A percentile compares a stretch with the other conserved stretches of the same genome.
These are phyloP conservation scores for Malurus alboscapulatus DNA, from an alignment of 2,113 vertebrate species.

Conservation along the genomic window DNA sequence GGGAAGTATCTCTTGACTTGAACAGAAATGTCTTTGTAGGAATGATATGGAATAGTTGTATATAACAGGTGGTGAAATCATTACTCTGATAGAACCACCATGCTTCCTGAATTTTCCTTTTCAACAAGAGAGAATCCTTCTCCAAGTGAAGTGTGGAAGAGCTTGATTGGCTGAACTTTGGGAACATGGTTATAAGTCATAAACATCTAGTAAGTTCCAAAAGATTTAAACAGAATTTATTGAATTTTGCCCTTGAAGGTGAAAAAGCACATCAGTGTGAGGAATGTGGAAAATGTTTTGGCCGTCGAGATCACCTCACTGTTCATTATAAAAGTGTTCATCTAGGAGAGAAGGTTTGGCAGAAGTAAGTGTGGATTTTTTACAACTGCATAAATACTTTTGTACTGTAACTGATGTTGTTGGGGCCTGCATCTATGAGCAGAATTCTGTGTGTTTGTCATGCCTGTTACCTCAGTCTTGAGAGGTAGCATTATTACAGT, in stretches of 20 bases:
- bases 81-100: background rate
- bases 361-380: constrained; percentile 82
- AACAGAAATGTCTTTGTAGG: background rate
- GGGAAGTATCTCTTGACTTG: background rate
- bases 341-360: constrained; percentile 96
- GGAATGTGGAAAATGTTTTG: constrained; percentile 97
- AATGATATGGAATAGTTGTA: background rate
- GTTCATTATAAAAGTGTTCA: constrained; percentile 97
- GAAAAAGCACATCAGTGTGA: constrained; percentile 98
- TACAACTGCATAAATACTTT: background rate
- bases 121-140: background rate
- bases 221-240: background rate
- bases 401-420: background rate
- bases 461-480: background rate
- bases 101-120: background rate
- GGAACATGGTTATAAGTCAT: background rate
- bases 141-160: background rate
- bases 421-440: background rate
- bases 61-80: background rate
- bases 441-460: background rate
- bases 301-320: constrained; percentile 93
- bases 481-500: background rate
- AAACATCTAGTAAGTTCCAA: background rate
- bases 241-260: constrained; percentile 69
- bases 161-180: background rate